These are phyloP conservation scores for Microctonus aethiopoides DNA, from an alignment of 2,888 invertebrate genomes.

Conservation along the genomic window DNA sequence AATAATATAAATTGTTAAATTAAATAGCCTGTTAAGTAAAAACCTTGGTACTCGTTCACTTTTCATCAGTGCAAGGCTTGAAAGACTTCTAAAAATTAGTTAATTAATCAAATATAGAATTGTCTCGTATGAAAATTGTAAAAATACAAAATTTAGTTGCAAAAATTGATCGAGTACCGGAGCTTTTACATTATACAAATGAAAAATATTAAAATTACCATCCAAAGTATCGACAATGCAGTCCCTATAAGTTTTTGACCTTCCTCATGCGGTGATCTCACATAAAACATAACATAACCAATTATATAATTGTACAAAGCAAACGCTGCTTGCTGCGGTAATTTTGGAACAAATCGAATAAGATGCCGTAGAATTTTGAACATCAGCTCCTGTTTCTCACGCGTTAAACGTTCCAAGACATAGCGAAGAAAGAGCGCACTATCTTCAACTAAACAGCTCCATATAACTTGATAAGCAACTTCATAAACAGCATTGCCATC, in stretches of 20 bases:
- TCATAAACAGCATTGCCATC: conserved; percentile 98
- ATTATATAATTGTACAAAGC: conserved; percentile 98
- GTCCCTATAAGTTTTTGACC: conserved; percentile 95
- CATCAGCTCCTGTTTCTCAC: conserved; percentile 94
- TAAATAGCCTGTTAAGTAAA: too few relatives aligned
- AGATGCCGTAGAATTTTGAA: conserved; percentile 92
- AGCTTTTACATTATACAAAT: too few relatives aligned
- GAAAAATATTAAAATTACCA: too few relatives aligned
- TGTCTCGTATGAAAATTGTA: too few relatives aligned
- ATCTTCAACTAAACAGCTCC: conserved; percentile 98
- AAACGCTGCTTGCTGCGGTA: conserved; percentile 98
- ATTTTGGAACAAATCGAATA: conserved; percentile 89
- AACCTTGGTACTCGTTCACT: too few relatives aligned
- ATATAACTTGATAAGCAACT: conserved; percentile 96
- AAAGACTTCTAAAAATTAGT: too few relatives aligned
- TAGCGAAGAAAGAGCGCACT: conserved; percentile 95
- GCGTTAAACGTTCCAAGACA: conserved; percentile 93
- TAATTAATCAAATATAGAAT: too few relatives aligned
- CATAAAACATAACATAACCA: conserved; percentile 99
- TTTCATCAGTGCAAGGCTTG: too few relatives aligned
- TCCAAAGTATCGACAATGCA: conserved; percentile 95
- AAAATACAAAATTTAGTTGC: too few relatives aligned
- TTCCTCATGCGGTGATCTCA: conserved; percentile 94
- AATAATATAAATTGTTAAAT: not conserved
- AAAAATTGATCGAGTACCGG: too few relatives aligned